Percentiles rank a stretch among this genome's conserved stretches.
These are phyloP conservation scores for Lophius piscatorius DNA, from an alignment of 2,113 vertebrate species.

Conservation along the genomic window DNA sequence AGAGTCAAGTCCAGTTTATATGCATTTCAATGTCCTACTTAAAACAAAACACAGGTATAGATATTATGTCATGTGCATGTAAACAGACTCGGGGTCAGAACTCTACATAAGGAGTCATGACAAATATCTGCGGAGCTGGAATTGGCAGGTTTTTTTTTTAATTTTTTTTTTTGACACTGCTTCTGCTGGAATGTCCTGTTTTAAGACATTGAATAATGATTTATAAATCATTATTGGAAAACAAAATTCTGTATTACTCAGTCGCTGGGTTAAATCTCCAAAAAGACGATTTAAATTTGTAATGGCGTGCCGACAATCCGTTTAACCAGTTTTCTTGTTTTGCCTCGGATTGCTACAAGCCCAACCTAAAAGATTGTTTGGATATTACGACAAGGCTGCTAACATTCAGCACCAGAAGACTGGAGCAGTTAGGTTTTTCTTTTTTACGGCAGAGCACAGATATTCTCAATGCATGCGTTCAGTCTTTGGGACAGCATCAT, in stretches of 20 bases:
- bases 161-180: no score
- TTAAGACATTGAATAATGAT: no score
- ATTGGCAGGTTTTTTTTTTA: slow-evolving; percentile 4
- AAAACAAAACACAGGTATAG: no score
- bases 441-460: slow-evolving; percentile 4
- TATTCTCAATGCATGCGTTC: no score
- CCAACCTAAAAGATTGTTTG: no score
- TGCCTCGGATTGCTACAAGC: no score
- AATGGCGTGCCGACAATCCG: no score
- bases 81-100: slow-evolving; percentile 22
- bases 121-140: not conserved
- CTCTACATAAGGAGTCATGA: no score
- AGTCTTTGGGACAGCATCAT: no score
- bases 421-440: slow-evolving; percentile 1
- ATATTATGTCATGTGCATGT: slow-evolving; percentile 5
- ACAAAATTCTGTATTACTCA: slow-evolving; percentile 1
- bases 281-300: not conserved
- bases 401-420: not conserved
- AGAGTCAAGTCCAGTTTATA: slow-evolving; percentile 7
- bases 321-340: no score
- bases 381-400: not conserved
- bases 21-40: no score
- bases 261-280: slow-evolving; percentile 2
- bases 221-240: no score
- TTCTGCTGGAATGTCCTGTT: not conserved